Evolutionary conservation across 1,140 invertebrate genomes (phyloP), one percentile per base, ranked within the genome.

Genomic region (Apocrypta bakeri): DNA sequence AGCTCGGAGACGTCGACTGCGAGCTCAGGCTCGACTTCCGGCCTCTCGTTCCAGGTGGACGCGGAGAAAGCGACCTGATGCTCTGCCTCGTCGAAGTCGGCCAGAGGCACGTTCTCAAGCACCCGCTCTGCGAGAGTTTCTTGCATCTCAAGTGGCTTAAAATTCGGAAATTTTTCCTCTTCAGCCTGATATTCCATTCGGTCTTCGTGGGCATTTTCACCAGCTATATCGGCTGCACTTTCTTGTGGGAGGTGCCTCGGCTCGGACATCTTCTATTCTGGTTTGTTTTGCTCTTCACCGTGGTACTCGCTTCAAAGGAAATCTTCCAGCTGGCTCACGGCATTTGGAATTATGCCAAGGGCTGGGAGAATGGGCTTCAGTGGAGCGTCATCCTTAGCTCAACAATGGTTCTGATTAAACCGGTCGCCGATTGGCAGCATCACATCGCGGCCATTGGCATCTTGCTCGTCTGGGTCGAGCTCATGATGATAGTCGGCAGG

Each of bases 311-410:
- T 42, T 91, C 89, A 0, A 96, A 96, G 87, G 96, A 97, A 90
- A 87, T 96, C 14, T 97, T 97, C 87, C 94, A 96, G 88, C 91
- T 96, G 84, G 92, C 93, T 3, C 95, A 96, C 78, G 94, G 94
- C 81, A 93, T 95, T 84, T 93, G 91, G n/a, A 92, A 91, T 7
- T 97, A 97, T 85, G 93, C 95, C 14, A 94, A 94, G 84, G 94
- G 96, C 82, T 96, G 96, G 95, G 96, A 97, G 88, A 97, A 97
- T 90, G 96, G 95, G 94, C 92, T 97, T 27, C 96, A 97, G 87
- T 95, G 95, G 93, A 91, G 95, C 11, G 96, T 97, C 42, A 95
- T 97, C 27, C 88, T 95, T 92, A 93, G 85, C 93, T 96, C 94
- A 1, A 94, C 93, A 85, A 93, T 94, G 63, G 93, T 88, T 8